These are phyloP conservation scores for Trachythela sp. DNA, from an alignment of 64 coral and sea anemone genomes.

Conservation along the genomic window DNA sequence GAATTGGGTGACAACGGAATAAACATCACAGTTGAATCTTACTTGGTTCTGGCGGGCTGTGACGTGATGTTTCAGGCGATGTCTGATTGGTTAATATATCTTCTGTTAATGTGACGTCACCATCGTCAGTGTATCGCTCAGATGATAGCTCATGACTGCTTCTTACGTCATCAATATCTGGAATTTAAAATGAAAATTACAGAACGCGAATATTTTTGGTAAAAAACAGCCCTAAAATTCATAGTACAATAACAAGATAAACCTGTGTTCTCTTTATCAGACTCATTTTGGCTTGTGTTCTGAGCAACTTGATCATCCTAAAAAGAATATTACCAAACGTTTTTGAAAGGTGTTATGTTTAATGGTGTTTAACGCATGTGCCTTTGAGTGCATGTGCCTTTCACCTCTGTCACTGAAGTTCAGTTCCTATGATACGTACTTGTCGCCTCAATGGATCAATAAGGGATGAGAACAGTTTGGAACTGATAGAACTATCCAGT, in stretches of 20 bases:
- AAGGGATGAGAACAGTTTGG: no score
- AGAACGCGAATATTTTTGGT: background rate
- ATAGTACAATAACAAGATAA: background rate
- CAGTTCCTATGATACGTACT: no score
- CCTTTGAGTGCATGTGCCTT: no score
- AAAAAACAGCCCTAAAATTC: background rate
- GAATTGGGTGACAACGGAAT: no score
- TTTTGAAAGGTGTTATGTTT: no score
- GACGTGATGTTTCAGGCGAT: background rate
- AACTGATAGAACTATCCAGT: no score
- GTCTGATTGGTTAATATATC: background rate
- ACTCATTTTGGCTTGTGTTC: background rate
- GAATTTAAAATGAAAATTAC: background rate
- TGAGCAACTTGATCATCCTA: background rate
- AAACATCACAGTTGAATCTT: background rate
- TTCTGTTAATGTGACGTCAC: background rate
- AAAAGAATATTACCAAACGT: background rate
- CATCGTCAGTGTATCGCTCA: background rate
- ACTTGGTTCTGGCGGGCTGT: no score
- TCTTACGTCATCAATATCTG: background rate
- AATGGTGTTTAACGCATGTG: no score
- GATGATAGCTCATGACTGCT: background rate
- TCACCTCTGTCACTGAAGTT: no score
- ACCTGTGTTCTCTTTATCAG: conserved; percentile 9
- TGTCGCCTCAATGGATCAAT: no score